Base-by-base conservation (phyloP, 1,140 invertebrate genomes). In the Odontomachus brunneus region DNA sequence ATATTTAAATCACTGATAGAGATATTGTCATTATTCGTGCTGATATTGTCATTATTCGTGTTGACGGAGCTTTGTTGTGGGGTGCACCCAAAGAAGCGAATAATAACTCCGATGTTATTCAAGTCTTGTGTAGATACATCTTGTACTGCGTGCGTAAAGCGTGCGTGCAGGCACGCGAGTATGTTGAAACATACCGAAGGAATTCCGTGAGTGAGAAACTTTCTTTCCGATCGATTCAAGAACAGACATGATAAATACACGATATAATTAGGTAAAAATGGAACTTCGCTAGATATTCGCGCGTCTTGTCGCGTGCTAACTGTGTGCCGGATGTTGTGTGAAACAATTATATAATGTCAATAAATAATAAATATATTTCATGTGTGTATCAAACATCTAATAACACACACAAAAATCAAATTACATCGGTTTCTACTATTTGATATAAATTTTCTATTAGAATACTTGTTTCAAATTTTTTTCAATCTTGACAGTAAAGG, bases 21-120 rank as follows among this genome's bases (percentile, higher is more conserved):
- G 5, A 33, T 33, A 33, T 5, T 15, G 5, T 17, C 15, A 53
- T 53, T 5, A n/a, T 53, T 5, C 51, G n/a, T n/a, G 15, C 1
- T 15, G 51, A 53, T 53, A n/a, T 1, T 53, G 4, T 15, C 51
- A 1, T 55, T 19, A n/a, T 22, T 19, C n/a, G n/a, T 19, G n/a
- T n/a, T n/a, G n/a, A n/a, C n/a, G 53, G n/a, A 55, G 53, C 22
- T 19, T 19, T 7, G 53, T 19, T 55, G 53, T 44, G 5, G 7
- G 53, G 5, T 55, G 53, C n/a, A 11, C n/a, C n/a, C 53, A 22
- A 55, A 55, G n/a, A 55, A 55, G 5, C n/a, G n/a, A 3, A 22
- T 55, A 55, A 55, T 55, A 55, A 55, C n/a, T 55, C 53, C 7
- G 17, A 55, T 55, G 53, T n/a, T 55, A 55, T 55, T 55, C 53